Percentiles rank a stretch among this genome's conserved stretches.
Evolutionary conservation across 2,888 invertebrate species (phyloP).

Genomic region (Archips crataeganus): DNA sequence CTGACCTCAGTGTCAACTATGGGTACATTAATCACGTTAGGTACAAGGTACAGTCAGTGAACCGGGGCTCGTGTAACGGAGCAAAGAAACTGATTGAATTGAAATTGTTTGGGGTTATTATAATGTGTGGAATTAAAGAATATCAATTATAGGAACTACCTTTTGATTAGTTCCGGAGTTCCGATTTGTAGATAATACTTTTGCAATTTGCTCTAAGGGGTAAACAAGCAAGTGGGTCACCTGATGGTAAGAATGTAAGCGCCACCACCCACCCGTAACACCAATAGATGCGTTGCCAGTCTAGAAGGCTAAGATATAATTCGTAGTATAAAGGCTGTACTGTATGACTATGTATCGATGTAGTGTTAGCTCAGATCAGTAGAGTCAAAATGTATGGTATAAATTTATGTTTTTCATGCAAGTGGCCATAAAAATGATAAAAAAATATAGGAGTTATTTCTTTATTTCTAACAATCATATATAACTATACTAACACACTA

Average conservation of each 20-base stretch:
- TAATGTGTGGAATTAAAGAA: not conserved
- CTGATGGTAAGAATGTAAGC: no score
- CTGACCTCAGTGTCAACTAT: conserved; percentile 3
- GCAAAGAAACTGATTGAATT: not conserved
- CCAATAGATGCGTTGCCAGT: no score
- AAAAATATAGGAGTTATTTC: not conserved
- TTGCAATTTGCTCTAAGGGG: no score
- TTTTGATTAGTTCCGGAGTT: not conserved
- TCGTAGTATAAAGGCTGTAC: no score
- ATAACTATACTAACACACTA: conserved; percentile 1
- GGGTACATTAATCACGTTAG: not conserved
- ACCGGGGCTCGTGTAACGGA: not conserved
- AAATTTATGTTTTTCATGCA: no score
- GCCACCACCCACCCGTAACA: no score
- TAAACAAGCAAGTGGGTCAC: no score
- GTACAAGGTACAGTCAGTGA: not conserved
- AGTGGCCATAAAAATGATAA: no score
- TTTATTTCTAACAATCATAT: conserved; percentile 12
- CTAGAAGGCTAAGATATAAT: no score
- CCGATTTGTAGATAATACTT: not conserved
- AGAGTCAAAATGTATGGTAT: no score
- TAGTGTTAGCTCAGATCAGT: no score
- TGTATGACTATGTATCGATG: no score
- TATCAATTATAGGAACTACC: not conserved
- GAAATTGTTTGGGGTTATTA: not conserved